Percentiles rank a stretch among this genome's conserved stretches.
Evolutionary conservation across 2,888 invertebrate species (phyloP).

Genomic region (Drosophila subquinaria): DNA sequence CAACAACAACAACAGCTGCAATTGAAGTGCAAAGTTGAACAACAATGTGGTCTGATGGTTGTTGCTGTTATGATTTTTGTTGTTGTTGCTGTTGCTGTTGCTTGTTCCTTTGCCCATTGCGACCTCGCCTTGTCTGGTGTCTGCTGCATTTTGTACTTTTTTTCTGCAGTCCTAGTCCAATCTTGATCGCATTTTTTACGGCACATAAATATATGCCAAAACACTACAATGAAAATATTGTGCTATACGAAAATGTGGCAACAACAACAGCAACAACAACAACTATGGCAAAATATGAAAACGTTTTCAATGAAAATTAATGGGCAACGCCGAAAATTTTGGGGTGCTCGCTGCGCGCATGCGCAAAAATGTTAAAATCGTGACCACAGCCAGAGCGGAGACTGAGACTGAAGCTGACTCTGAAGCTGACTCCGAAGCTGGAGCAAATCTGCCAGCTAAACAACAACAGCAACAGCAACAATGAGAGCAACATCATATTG

Average conservation of each 20-base stretch:
- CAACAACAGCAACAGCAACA: slow-evolving; percentile 3
- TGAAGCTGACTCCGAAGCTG: slow-evolving; percentile 7
- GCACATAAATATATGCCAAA: slow-evolving; percentile 83
- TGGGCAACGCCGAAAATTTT: slow-evolving; percentile 79
- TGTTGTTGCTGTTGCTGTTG: slow-evolving; percentile 14
- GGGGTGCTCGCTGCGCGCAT: slow-evolving; percentile 80
- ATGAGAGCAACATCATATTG: slow-evolving; percentile 25
- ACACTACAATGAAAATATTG: slow-evolving; percentile 79
- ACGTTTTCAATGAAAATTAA: slow-evolving; percentile 82
- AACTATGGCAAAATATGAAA: slow-evolving; percentile 80
- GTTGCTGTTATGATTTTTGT: slow-evolving; percentile 33
- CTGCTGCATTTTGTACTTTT: slow-evolving; percentile 52
- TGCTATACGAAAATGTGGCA: slow-evolving; percentile 75
- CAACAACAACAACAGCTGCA: slow-evolving; percentile 40
- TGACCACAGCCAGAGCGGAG: slow-evolving; percentile 71
- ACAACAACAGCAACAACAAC: slow-evolving; percentile 54
- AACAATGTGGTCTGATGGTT: slow-evolving; percentile 37
- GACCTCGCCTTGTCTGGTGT: slow-evolving; percentile 67
- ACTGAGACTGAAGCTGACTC: background rate
- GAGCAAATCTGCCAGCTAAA: slow-evolving; percentile 40
- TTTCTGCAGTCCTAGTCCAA: slow-evolving; percentile 58
- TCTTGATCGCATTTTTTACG: slow-evolving; percentile 83
- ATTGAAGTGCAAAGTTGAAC: slow-evolving; percentile 81
- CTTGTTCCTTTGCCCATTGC: slow-evolving; percentile 20
- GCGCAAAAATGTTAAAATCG: slow-evolving; percentile 85